Evolutionary conservation across 2,797 vertebrate species (phyloP).

Genomic region (Adelosebastes latens): DNA sequence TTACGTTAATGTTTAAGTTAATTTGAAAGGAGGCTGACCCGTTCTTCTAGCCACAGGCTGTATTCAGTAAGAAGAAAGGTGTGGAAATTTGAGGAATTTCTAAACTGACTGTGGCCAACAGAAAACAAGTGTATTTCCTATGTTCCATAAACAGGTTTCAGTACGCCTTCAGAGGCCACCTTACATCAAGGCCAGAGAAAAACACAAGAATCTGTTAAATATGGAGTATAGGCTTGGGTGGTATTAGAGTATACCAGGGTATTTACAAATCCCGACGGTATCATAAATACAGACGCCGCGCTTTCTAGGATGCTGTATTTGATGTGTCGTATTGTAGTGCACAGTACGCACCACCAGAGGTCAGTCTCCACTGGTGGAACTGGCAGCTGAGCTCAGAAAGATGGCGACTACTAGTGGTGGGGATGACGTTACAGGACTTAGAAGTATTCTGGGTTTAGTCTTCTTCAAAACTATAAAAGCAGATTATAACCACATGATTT

Average conservation of each 20-base stretch:
- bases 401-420: background rate
- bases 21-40: background rate
- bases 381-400: background rate
- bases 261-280: background rate
- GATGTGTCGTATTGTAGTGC: background rate
- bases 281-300: background rate
- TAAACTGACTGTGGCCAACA: background rate
- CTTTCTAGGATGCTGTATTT: background rate
- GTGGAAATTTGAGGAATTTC: no score
- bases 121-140: background rate
- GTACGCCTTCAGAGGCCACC: background rate
- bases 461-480: background rate
- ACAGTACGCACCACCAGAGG: background rate
- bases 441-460: background rate
- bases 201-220: background rate
- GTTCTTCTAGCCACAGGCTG: background rate
- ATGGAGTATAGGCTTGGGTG: background rate
- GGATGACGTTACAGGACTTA: no score
- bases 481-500: background rate
- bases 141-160: background rate
- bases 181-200: background rate
- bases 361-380: background rate
- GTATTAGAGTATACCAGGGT: no score
- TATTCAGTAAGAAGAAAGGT: background rate
- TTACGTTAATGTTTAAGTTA: background rate